Conservation (phyloP, 2,113 vertebrate genomes). For the Okapia johnstoni region DNA sequence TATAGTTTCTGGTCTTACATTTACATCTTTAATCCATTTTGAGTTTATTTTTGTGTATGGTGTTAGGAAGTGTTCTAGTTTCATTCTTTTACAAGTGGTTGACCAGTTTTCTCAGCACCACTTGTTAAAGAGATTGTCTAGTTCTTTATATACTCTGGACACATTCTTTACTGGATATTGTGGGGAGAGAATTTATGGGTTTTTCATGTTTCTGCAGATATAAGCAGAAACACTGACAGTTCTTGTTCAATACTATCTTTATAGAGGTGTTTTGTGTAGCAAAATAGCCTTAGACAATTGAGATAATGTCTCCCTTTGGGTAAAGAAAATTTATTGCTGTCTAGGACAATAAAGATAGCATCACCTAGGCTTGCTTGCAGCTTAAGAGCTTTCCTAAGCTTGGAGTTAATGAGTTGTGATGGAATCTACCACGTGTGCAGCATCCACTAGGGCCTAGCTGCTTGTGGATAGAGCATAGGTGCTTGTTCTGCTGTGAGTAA, state of each 20-base stretch:
- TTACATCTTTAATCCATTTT: too few relatives aligned
- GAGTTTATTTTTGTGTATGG: too few relatives aligned
- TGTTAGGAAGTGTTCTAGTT: too few relatives aligned
- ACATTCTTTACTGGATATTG: neutral
- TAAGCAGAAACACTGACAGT: neutral
- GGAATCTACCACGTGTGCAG: neutral
- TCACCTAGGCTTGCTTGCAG: neutral
- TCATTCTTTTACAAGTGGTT: too few relatives aligned
- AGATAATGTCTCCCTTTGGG: neutral
- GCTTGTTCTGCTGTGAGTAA: neutral
- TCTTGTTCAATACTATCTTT: neutral
- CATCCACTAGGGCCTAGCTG: neutral
- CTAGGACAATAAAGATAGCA: neutral
- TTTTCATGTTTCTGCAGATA: neutral
- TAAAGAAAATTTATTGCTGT: neutral
- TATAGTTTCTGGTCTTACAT: too few relatives aligned
- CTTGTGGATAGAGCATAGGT: accelerated
- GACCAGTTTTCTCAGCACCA: too few relatives aligned
- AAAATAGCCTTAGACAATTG: neutral
- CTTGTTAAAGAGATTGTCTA: too few relatives aligned
- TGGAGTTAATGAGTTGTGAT: neutral
- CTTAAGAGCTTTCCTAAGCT: neutral
- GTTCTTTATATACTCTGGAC: neutral
- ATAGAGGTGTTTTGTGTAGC: neutral
- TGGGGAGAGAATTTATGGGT: neutral